Percentiles rank a stretch among this genome's conserved stretches.
phyloP scores from a whole-genome alignment of 2,797 vertebrate genomes.

The Anolis apletophallus region DNA sequence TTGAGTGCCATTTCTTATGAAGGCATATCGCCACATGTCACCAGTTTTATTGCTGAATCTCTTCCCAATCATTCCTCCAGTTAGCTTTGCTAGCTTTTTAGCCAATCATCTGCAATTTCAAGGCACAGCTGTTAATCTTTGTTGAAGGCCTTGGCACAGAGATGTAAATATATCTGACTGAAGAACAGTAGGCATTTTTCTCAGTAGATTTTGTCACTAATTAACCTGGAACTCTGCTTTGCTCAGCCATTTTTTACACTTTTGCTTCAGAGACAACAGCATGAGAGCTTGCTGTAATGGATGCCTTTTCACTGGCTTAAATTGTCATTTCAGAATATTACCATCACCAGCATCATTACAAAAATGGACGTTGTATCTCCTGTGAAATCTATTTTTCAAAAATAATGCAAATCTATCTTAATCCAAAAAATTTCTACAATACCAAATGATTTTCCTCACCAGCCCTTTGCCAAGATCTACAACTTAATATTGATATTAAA shows the following conservation, averaged over 20 bases:
- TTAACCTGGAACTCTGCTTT: conserved; percentile 6
- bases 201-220: conserved; percentile 3
- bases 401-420: neutral
- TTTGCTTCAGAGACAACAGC: neutral
- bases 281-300: neutral
- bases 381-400: neutral
- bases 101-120: neutral
- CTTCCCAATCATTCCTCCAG: neutral
- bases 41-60: neutral
- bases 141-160: neutral
- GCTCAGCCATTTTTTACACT: neutral
- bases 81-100: conserved; percentile 3
- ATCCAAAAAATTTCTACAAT: neutral
- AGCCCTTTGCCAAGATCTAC: no score
- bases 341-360: neutral
- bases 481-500: no score
- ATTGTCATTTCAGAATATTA: neutral
- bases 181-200: neutral
- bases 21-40: neutral
- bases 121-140: neutral
- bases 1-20: neutral
- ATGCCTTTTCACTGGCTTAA: neutral
- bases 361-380: neutral
- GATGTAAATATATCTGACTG: conserved; percentile 6
- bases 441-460: no score